Percentiles rank a stretch among this genome's conserved stretches.
Evolutionary conservation across 2,888 invertebrate genomes (phyloP).

Genomic region (Pandemis cinnamomeana): DNA sequence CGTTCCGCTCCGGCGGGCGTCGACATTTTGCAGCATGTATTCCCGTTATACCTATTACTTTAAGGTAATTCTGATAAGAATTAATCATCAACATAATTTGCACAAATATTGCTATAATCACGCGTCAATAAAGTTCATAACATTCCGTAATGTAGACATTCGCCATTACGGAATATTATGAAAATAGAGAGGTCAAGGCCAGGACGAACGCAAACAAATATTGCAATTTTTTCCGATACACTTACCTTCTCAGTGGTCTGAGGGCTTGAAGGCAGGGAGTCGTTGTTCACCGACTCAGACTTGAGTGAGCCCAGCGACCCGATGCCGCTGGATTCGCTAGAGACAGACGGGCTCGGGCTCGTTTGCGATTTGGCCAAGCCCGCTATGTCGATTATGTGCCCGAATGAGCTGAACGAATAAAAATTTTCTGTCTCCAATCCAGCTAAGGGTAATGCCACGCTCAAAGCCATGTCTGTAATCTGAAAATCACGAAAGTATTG

Average conservation of each 20-base stretch:
- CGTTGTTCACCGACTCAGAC: slow-evolving; percentile 78
- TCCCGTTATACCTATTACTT: slow-evolving; percentile 31
- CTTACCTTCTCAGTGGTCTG: slow-evolving; percentile 82
- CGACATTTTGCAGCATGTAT: slow-evolving; percentile 21
- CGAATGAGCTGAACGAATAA: slow-evolving; percentile 77
- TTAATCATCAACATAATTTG: slow-evolving; percentile 14
- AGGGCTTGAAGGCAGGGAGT: slow-evolving; percentile 81
- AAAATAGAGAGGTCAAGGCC: slow-evolving; percentile 85
- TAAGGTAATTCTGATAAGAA: background rate
- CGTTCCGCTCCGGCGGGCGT: slow-evolving; percentile 37
- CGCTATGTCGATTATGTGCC: slow-evolving; percentile 82
- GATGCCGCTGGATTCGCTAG: slow-evolving; percentile 86
- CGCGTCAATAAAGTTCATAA: slow-evolving; percentile 69
- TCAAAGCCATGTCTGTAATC: slow-evolving; percentile 85
- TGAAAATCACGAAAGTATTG: slow-evolving; percentile 67
- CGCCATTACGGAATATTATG: slow-evolving; percentile 85
- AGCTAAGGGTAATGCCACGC: slow-evolving; percentile 85
- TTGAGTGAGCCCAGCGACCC: slow-evolving; percentile 84
- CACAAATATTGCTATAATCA: slow-evolving; percentile 68
- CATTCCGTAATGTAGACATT: slow-evolving; percentile 71
- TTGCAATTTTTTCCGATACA: slow-evolving; percentile 54
- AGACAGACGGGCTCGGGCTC: slow-evolving; percentile 83
- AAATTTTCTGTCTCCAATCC: slow-evolving; percentile 84
- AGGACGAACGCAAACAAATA: slow-evolving; percentile 81
- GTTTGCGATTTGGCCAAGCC: slow-evolving; percentile 78